phyloP scores from a whole-genome alignment of 1,140 invertebrate species.

The Charaxes varanes region DNA sequence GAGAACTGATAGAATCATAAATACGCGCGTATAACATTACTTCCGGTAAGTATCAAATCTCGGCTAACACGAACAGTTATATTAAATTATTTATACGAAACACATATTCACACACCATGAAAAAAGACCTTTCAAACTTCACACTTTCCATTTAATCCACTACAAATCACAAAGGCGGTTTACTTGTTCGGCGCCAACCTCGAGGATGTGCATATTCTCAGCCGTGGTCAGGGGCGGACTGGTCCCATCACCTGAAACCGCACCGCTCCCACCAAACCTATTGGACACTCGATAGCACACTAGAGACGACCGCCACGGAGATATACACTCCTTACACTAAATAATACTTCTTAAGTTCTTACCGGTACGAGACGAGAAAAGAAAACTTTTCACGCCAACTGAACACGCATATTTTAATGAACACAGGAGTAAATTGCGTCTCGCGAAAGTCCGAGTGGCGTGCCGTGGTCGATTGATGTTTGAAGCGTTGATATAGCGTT shows the following conservation, averaged over 20 bases:
- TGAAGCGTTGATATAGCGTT: slow-evolving; percentile 44
- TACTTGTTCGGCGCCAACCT: slow-evolving; percentile 66
- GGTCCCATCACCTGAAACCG: slow-evolving; percentile 34
- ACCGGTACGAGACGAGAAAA: slow-evolving; percentile 47
- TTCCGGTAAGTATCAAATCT: too few species aligned
- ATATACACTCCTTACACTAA: slow-evolving; percentile 46
- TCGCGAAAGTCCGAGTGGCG: slow-evolving; percentile 58
- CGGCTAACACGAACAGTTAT: too few species aligned
- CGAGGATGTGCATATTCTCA: slow-evolving; percentile 60
- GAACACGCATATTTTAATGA: slow-evolving; percentile 66
- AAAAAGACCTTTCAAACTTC: not conserved
- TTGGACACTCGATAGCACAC: slow-evolving; percentile 18
- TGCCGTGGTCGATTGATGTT: slow-evolving; percentile 41
- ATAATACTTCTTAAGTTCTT: slow-evolving; percentile 21
- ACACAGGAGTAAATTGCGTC: slow-evolving; percentile 61
- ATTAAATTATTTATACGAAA: too few species aligned
- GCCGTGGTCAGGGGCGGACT: slow-evolving; percentile 28
- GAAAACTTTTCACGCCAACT: slow-evolving; percentile 68
- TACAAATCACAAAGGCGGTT: slow-evolving; percentile 27
- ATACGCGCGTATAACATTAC: too few species aligned
- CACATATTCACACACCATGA: slow-evolving; percentile 5
- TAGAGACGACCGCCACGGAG: slow-evolving; percentile 39
- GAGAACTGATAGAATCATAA: too few species aligned
- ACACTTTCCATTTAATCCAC: slow-evolving; percentile 19
- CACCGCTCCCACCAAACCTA: slow-evolving; percentile 19